Evolutionary conservation across 2,888 invertebrate species (phyloP), one percentile per base, ranked within the genome.

Genomic region (Zaprionus obscuricornis): DNA sequence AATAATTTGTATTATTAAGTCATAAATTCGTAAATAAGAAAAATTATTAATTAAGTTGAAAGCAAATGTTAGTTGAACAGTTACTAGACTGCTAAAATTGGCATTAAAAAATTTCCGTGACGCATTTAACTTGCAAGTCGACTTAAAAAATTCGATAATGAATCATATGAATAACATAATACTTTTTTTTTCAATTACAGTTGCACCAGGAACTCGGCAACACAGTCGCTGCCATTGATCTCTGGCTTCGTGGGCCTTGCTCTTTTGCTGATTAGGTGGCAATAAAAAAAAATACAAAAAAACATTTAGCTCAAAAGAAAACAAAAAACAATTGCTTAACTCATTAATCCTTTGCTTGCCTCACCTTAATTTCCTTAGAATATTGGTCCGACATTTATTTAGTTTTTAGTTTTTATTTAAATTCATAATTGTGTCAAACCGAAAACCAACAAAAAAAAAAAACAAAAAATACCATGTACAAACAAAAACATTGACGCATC

Each of bases 381-480:
- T 36, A 54, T 56, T 54, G 55, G 49, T 54, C 33, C 17, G 68
- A 65, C 56, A 68, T 78, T 83, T 78, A 76, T 79, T 83, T 79
- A 83, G 81, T 83, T 76, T 79, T 62, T 83, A 83, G 81, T 66
- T 55, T 60, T 72, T 65, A 60, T 66, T 72, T 63, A 71, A 42
- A 70, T 62, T 10, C 27, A 8, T 37, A 70, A 52, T 24, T 36
- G 49, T 62, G 55, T 39, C 70, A 56, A 49, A 8, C 4, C 8
- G 24, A 24, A n/a, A n/a, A n/a, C 37, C 8, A 14, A 18, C 3
- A 8, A 24, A 24, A 24, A 24, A 6, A 5, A 24, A 6, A 24
- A 29, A 3, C 3, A 8, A 11, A n/a, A 29, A 8, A 29, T 2
- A 37, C 11, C 7, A n/a, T n/a, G n/a, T n/a, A n/a, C 17, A 24